Percentiles rank a stretch among this genome's conserved stretches.
Conservation (phyloP, 2,113 vertebrate species). For the Lontra canadensis region DNA sequence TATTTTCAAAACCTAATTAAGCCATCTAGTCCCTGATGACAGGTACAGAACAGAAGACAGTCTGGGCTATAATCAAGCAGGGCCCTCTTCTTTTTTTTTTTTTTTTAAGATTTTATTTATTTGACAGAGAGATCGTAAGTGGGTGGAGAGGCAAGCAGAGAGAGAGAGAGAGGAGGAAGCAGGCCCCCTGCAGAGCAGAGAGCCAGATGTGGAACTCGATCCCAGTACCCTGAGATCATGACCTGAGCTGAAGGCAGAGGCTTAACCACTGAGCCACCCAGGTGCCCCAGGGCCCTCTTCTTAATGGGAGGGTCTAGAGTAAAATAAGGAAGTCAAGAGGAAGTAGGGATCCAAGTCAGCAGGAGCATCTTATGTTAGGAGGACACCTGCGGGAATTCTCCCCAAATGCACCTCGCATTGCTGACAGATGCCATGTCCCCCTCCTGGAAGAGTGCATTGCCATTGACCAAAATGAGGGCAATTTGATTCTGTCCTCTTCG, state of each 20-base stretch:
- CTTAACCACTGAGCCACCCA: no score
- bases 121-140: no score
- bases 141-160: no score
- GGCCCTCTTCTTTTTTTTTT: not conserved
- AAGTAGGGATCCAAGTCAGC: not conserved
- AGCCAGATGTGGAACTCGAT: no score
- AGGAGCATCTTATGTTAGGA: fast-evolving
- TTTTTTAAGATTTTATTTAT: no score
- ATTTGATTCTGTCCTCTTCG: not conserved
- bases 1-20: not conserved
- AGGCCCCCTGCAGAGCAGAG: no score
- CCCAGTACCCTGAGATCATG: no score
- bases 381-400: not conserved
- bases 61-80: not conserved
- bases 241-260: no score
- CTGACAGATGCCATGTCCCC: fast-evolving
- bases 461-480: fast-evolving
- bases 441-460: fast-evolving
- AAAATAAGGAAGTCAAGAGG: not conserved
- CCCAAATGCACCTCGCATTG: fast-evolving
- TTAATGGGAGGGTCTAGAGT: not conserved
- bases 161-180: no score
- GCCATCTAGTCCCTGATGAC: not conserved
- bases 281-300: not conserved
- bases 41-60: not conserved